Evolutionary conservation across 2,797 vertebrate species (phyloP).

Genomic region (Euphonia xanthogaster): DNA sequence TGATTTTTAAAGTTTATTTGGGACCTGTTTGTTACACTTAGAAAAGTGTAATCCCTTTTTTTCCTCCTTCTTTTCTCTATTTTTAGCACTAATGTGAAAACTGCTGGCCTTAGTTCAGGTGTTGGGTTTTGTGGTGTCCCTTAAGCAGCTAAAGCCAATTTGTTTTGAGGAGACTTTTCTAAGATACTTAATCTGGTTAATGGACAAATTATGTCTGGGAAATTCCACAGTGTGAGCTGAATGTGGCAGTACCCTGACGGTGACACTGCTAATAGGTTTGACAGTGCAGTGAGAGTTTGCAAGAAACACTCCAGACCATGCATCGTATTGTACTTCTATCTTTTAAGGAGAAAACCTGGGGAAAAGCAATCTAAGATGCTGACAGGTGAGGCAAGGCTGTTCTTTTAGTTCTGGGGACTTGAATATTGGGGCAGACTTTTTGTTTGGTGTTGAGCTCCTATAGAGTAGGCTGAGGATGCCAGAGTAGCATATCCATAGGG

Average conservation of each 20-base stretch:
- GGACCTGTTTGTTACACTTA: not conserved
- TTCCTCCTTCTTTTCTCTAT: not conserved
- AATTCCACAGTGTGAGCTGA: not conserved
- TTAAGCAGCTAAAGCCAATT: slow-evolving; percentile 38
- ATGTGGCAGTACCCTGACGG: not conserved
- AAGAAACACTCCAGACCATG: not conserved
- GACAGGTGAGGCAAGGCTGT: not conserved
- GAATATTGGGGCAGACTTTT: not conserved
- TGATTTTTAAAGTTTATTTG: not conserved
- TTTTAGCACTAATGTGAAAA: not conserved
- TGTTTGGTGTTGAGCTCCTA: not conserved
- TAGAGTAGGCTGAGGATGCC: no score
- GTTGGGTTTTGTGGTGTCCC: not conserved
- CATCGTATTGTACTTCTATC: fast-evolving
- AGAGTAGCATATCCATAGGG: fast-evolving
- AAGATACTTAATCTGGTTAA: slow-evolving; percentile 47
- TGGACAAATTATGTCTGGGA: slow-evolving; percentile 9
- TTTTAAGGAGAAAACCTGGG: not conserved
- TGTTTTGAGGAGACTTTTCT: slow-evolving; percentile 39
- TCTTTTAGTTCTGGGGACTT: not conserved
- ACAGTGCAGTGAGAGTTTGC: not conserved
- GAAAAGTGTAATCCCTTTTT: not conserved
- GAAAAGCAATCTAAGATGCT: not conserved
- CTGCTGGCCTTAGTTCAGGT: not conserved
- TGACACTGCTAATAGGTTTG: not conserved